Conservation (phyloP, 1,140 invertebrate genomes). For the Drosophila obscura region DNA sequence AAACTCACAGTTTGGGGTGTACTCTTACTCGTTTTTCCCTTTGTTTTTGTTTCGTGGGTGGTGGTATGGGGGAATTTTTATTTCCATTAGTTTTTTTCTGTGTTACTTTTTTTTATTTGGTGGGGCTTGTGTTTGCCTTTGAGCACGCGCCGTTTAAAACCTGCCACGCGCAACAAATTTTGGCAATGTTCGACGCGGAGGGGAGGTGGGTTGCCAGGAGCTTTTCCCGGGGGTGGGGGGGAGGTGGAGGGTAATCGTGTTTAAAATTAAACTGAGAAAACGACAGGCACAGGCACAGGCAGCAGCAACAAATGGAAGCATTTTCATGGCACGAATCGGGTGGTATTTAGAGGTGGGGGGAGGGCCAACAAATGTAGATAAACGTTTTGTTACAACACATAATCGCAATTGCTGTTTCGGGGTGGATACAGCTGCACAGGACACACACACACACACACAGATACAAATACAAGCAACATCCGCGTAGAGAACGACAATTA, state of each 20-base stretch:
- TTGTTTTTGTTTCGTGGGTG: not conserved
- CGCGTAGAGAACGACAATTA: not conserved
- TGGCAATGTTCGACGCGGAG: conserved; percentile 1
- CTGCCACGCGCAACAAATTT: conserved; percentile 74
- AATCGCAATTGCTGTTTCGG: conserved; percentile 53
- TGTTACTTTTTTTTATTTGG: conserved; percentile 7
- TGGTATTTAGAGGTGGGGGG: not conserved
- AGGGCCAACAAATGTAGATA: conserved; percentile 63
- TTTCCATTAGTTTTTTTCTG: conserved; percentile 12
- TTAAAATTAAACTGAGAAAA: conserved; percentile 72
- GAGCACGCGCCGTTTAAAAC: conserved; percentile 73
- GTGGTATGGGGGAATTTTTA: not conserved
- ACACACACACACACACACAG: conserved; percentile 17
- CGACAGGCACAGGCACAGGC: conserved; percentile 20
- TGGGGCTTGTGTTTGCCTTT: conserved; percentile 58
- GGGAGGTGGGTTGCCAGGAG: not conserved
- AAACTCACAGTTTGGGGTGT: conserved; percentile 34
- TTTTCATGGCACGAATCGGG: conserved; percentile 28
- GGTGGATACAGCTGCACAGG: conserved; percentile 52
- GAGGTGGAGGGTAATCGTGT: conserved; percentile 50
- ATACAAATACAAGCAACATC: conserved; percentile 43
- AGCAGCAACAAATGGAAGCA: conserved; percentile 40
- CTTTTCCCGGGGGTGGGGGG: not conserved
- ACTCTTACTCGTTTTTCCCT: conserved; percentile 32
- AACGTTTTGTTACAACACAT: conserved; percentile 80